Evolutionary conservation across 53 echinoderm and acorn worm genomes (phyloP).

Genomic region (Temnopleurus reevesii): DNA sequence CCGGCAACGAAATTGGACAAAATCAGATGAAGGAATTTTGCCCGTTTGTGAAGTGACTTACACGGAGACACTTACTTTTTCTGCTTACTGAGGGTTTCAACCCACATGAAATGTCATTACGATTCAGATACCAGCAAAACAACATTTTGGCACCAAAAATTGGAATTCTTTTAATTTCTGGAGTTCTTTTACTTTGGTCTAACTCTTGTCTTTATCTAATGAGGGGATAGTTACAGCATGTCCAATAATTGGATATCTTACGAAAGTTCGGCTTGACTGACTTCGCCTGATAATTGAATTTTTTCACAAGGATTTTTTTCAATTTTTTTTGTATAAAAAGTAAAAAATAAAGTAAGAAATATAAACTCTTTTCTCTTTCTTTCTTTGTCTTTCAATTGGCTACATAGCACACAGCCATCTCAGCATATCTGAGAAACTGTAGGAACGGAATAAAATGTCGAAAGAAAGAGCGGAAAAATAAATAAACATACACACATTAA

Average conservation of each 20-base stretch:
- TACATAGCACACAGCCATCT: slow-evolving; percentile 50
- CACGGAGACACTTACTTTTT: neutral
- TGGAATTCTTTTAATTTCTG: too few relatives aligned
- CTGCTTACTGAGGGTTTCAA: neutral
- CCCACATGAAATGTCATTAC: neutral
- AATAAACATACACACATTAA: slow-evolving; percentile 33
- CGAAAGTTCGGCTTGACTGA: too few relatives aligned
- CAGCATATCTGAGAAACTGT: slow-evolving; percentile 27
- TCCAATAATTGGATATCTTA: too few relatives aligned
- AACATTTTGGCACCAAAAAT: slow-evolving; percentile 57
- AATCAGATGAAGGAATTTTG: neutral
- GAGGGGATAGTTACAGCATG: too few relatives aligned
- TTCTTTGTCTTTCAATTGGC: slow-evolving; percentile 36
- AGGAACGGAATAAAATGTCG: neutral
- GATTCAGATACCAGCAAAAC: slow-evolving; percentile 42
- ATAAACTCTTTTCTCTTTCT: slow-evolving; percentile 52
- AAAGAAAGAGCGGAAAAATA: neutral
- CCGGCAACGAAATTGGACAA: slow-evolving; percentile 21
- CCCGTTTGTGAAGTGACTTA: neutral
- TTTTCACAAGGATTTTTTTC: too few relatives aligned
- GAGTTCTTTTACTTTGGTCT: too few relatives aligned
- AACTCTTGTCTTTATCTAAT: too few relatives aligned
- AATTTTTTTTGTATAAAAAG: slow-evolving; percentile 57
- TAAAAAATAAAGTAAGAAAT: slow-evolving; percentile 64
- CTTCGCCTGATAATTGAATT: too few relatives aligned